Evolutionary conservation across 2,797 vertebrate genomes (phyloP), one percentile per base, ranked within the genome.

Genomic region (Xenentodon cancila): DNA sequence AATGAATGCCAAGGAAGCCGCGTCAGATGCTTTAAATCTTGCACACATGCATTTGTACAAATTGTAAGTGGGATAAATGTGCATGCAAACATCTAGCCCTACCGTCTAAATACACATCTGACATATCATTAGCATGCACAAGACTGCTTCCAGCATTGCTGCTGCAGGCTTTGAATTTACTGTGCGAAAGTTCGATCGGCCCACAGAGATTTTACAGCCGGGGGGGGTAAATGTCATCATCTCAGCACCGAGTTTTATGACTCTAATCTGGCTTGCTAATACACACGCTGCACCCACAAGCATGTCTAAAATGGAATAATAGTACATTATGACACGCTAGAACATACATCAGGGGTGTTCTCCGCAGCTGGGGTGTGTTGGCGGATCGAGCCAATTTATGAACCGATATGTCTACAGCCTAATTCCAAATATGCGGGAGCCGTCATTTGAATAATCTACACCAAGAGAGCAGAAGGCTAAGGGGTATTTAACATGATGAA

Each of bases 401-500:
- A 80, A 62, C 57, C 42, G 52, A 82, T 82, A 78, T 34, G 64
- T 86, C 86, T 74, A 44, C 62, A 34, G 67, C 52, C 80, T 88
- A 84, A 89, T 90, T 88, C 77, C 60, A 81, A 83, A 84, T 84
- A 87, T 80, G 85, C 78, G 74, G 67, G 64, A 68, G 75, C 64
- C 52, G 60, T 71, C 82, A 76, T 84, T 89, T 89, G 73, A 88
- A 90, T 90, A 85, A 90, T 89, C 78, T 79, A 85, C 75, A 79
- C 61, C 6, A 6, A 58, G 69, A 59, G 67, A 81, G 64, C 16
- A 17, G 63, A 73, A 59, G 76, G 77, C 81, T 77, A 77, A 75
- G 80, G 67, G 80, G 86, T 85, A 82, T 90, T 87, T 85, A 86
- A 84, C 64, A 61, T 84, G 82, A 88, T 84, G 80, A 84, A 89